Percentiles rank a stretch among this genome's conserved stretches.
These are phyloP conservation scores for Calidris pygmaea DNA, from an alignment of 2,113 vertebrate species.

Conservation along the genomic window DNA sequence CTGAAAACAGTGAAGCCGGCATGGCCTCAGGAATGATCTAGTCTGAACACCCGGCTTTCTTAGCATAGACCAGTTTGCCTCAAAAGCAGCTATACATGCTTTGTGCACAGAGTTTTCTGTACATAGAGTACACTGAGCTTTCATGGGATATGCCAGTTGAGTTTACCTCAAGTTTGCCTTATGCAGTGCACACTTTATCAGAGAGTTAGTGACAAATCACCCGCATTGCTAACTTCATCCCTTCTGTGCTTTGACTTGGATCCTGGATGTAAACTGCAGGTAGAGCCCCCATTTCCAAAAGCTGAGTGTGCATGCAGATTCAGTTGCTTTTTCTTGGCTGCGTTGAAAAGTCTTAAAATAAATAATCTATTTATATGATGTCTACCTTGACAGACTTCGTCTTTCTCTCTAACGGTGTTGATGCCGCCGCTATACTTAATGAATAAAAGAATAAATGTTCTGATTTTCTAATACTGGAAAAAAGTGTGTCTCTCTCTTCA, in stretches of 20 bases:
- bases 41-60: accelerated
- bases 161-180: not conserved
- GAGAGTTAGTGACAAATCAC: not conserved
- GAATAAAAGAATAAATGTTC: not conserved
- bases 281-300: not conserved
- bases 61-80: accelerated
- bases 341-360: not conserved
- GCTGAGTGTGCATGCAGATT: not conserved
- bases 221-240: not conserved
- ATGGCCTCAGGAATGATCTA: not conserved
- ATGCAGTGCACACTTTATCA: not conserved
- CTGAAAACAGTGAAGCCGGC: not conserved
- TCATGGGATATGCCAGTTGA: not conserved
- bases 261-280: not conserved
- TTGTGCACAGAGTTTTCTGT: not conserved
- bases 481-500: not conserved
- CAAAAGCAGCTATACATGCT: not conserved
- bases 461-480: not conserved
- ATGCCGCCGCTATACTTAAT: not conserved
- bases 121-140: not conserved
- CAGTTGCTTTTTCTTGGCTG: not conserved
- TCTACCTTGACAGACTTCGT: not conserved
- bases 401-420: not conserved
- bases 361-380: not conserved
- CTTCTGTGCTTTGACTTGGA: not conserved